Percentiles rank a stretch among this genome's conserved stretches.
Conservation (phyloP, 1,140 invertebrate genomes). For the Littorina saxatilis region DNA sequence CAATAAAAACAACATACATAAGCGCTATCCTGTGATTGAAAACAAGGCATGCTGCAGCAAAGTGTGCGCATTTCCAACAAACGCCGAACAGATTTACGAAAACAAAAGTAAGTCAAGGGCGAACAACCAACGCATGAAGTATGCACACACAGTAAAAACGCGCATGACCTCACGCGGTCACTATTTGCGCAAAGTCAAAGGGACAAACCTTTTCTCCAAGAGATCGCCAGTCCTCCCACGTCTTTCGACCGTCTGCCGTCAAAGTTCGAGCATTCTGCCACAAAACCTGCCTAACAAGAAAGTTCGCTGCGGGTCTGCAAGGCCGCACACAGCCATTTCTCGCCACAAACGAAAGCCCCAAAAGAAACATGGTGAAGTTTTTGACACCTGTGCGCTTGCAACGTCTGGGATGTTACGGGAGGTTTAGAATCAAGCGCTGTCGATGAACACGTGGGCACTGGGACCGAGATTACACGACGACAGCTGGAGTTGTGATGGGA, state of each 20-base stretch:
- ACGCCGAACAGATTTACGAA: too few relatives aligned
- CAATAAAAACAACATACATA: too few relatives aligned
- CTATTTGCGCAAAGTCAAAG: neutral
- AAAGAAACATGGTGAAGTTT: neutral
- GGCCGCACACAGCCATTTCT: neutral
- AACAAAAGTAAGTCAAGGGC: too few relatives aligned
- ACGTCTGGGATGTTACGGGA: neutral
- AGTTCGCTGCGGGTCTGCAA: too few relatives aligned
- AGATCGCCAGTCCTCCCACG: constrained; percentile 25
- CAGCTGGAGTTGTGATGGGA: too few relatives aligned
- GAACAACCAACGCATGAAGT: neutral
- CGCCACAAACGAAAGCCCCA: neutral
- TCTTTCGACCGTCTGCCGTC: constrained; percentile 8
- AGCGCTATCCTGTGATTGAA: too few relatives aligned
- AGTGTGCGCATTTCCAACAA: too few relatives aligned
- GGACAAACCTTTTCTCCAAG: neutral
- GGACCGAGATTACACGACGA: too few relatives aligned
- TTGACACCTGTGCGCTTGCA: too few relatives aligned
- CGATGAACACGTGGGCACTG: neutral
- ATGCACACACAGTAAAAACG: neutral
- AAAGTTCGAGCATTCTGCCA: neutral
- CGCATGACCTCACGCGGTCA: neutral
- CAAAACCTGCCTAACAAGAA: neutral
- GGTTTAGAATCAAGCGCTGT: neutral
- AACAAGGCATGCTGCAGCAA: too few relatives aligned